A percentile compares a stretch with the other conserved stretches of the same genome.
phyloP scores from a whole-genome alignment of 2,113 vertebrate genomes.

The Gymnorhina tibicen region DNA sequence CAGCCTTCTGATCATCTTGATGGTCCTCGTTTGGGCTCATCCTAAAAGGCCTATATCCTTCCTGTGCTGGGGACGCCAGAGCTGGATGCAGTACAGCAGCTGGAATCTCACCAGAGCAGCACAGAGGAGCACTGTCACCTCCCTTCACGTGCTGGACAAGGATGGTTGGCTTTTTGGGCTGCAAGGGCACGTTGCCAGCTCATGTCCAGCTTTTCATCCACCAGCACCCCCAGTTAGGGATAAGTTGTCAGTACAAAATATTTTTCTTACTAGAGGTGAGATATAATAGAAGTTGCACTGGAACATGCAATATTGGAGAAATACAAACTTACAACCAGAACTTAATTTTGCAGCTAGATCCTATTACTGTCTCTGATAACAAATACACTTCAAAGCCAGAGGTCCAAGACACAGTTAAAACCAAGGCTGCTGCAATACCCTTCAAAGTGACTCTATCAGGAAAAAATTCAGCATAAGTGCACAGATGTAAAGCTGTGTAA shows the following conservation, averaged over 20 bases:
- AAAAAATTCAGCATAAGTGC: neutral
- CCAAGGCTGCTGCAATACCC: neutral
- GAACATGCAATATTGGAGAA: neutral
- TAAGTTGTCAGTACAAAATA: neutral
- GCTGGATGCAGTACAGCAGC: neutral
- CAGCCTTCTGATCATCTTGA: neutral
- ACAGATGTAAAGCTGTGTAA: neutral
- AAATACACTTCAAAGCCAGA: neutral
- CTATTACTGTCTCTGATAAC: neutral
- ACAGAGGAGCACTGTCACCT: neutral
- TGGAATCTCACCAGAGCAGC: neutral
- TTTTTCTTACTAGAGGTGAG: neutral
- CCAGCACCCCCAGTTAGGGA: neutral
- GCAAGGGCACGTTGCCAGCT: accelerated
- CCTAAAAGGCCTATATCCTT: neutral
- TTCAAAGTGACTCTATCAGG: neutral
- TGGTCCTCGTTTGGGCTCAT: neutral
- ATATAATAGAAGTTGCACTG: neutral
- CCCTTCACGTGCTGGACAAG: neutral
- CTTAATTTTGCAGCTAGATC: neutral
- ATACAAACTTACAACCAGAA: neutral
- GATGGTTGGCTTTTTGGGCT: neutral
- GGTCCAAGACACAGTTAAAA: neutral
- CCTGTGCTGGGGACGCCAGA: neutral
- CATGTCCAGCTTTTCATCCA: neutral